phyloP scores from a whole-genome alignment of 2,113 vertebrate species.

The Numida meleagris region DNA sequence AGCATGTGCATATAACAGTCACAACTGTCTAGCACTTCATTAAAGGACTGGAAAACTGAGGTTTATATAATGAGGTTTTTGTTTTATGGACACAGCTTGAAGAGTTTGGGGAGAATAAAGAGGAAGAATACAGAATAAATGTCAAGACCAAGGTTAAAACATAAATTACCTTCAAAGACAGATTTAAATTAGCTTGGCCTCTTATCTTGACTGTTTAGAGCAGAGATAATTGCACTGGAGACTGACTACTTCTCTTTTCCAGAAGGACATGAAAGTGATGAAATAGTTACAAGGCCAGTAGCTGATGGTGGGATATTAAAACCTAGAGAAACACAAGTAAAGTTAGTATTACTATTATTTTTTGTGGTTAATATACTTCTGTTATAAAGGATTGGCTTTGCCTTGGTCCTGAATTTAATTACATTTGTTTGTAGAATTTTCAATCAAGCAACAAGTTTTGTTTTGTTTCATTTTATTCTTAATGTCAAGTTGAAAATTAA shows the following conservation, averaged over 20 bases:
- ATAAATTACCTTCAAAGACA: neutral
- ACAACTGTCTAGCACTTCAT: neutral
- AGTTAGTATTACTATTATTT: neutral
- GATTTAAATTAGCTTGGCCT: neutral
- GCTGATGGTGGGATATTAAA: neutral
- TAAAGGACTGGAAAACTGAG: constrained; percentile 4
- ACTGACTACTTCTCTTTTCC: neutral
- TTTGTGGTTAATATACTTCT: neutral
- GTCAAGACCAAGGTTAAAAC: constrained; percentile 9
- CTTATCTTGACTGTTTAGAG: neutral
- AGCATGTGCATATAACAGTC: neutral
- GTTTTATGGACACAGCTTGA: neutral
- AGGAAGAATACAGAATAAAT: neutral
- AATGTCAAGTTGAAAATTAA: neutral
- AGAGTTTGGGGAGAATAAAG: neutral
- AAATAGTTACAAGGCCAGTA: neutral
- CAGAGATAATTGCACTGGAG: neutral
- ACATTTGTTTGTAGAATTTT: neutral
- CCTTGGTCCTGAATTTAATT: neutral
- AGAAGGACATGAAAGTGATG: neutral
- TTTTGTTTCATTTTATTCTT: neutral
- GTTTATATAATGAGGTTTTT: neutral
- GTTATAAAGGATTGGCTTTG: neutral
- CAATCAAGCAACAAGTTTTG: neutral
- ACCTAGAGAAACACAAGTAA: neutral